Percentiles rank a stretch among this genome's conserved stretches.
Evolutionary conservation across 2,888 invertebrate genomes (phyloP).

Genomic region (Coecobrya sp.): DNA sequence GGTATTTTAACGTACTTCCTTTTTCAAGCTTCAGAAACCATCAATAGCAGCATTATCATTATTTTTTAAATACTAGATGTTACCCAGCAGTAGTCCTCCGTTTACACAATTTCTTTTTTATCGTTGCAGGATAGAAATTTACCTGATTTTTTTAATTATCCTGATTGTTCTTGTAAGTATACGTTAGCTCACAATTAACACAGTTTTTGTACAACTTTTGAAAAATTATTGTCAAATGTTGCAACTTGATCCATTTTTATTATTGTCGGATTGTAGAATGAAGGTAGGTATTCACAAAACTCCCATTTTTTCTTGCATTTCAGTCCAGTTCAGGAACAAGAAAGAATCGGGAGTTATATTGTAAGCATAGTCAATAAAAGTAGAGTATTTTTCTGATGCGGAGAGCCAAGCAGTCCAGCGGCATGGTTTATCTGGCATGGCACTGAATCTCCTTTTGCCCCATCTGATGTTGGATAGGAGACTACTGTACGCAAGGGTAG

Average conservation of each 20-base stretch:
- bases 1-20: conserved; percentile 1
- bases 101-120: background rate
- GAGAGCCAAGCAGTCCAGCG: too few species aligned
- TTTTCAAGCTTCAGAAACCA: conserved; percentile 49
- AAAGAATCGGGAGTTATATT: too few species aligned
- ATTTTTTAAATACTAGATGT: background rate
- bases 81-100: background rate
- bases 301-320: background rate
- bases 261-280: background rate
- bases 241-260: background rate
- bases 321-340: background rate
- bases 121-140: background rate
- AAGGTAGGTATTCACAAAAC: background rate
- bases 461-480: too few species aligned
- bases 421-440: background rate
- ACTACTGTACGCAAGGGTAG: too few species aligned
- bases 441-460: too few species aligned
- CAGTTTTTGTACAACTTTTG: background rate
- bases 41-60: background rate
- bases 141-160: too few species aligned
- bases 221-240: background rate
- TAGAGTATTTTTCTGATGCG: too few species aligned
- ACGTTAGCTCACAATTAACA: background rate
- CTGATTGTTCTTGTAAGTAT: too few species aligned
- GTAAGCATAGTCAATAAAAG: too few species aligned